phyloP scores from a whole-genome alignment of 2,888 invertebrate genomes.

The Oasisia sp. region DNA sequence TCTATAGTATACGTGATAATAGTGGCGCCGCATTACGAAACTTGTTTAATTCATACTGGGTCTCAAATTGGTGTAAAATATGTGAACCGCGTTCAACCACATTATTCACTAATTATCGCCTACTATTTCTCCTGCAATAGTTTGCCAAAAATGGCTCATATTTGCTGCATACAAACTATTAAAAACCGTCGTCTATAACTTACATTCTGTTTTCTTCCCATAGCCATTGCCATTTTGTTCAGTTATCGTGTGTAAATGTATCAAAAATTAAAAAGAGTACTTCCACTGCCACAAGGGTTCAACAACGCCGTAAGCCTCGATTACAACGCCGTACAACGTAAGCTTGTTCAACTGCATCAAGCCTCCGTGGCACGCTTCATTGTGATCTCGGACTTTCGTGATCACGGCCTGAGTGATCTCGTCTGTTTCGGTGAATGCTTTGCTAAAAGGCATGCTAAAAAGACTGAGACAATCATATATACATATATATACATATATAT shows the following conservation, averaged over 20 bases:
- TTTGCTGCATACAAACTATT: background rate
- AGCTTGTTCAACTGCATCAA: constrained; percentile 17
- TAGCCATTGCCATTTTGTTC: constrained; percentile 41
- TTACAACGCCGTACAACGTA: background rate
- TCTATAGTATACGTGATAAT: too few relatives aligned
- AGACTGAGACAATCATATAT: too few relatives aligned
- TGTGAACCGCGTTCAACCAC: background rate
- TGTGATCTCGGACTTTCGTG: too few relatives aligned
- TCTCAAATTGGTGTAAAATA: too few relatives aligned
- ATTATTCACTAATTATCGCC: background rate
- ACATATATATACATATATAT: too few relatives aligned
- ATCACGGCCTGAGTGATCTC: too few relatives aligned
- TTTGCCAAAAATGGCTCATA: background rate
- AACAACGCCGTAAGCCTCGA: background rate
- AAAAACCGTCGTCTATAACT: constrained; percentile 27
- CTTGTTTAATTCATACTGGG: too few relatives aligned
- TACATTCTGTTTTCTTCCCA: constrained; percentile 41
- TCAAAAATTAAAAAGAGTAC: background rate
- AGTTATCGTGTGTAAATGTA: constrained; percentile 1
- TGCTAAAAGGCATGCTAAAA: too few relatives aligned
- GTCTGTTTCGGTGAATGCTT: too few relatives aligned
- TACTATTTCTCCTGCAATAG: background rate
- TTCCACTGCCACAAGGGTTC: background rate
- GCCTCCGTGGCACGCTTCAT: background rate
- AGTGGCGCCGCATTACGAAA: too few relatives aligned